These are phyloP conservation scores for Spheniscus humboldti DNA, from an alignment of 2,797 vertebrate genomes.

Conservation along the genomic window DNA sequence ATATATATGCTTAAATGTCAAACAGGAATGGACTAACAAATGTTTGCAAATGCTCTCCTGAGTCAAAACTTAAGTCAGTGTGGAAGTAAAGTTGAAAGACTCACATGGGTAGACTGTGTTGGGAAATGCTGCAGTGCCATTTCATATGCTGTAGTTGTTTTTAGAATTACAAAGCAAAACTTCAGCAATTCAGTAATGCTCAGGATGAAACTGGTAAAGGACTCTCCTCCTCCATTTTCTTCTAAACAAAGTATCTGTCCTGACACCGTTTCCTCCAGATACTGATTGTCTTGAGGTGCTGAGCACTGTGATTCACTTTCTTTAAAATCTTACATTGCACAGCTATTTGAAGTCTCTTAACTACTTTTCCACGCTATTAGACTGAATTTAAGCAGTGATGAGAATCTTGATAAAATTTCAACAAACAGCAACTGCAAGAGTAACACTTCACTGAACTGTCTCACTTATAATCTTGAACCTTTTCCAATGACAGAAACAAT, in stretches of 20 bases:
- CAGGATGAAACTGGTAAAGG: background rate
- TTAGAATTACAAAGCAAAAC: background rate
- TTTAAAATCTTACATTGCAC: background rate
- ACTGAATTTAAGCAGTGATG: background rate
- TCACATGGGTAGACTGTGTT: background rate
- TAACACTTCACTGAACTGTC: background rate
- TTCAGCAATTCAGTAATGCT: background rate
- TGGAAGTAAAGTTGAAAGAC: background rate
- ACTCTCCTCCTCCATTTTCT: background rate
- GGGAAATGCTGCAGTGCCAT: background rate
- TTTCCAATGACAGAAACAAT: background rate
- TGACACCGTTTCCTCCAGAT: background rate
- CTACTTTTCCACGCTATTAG: background rate
- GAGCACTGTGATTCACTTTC: background rate
- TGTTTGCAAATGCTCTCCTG: background rate
- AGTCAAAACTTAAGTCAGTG: background rate
- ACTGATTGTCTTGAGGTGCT: background rate
- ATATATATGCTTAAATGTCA: background rate
- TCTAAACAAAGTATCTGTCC: background rate
- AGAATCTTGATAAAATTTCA: background rate
- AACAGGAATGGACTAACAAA: background rate
- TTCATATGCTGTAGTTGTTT: background rate
- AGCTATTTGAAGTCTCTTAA: background rate
- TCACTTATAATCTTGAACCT: background rate
- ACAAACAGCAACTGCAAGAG: background rate